Evolutionary conservation across 2,797 vertebrate species (phyloP).

Genomic region (Acrossocheilus wenchowensis): DNA sequence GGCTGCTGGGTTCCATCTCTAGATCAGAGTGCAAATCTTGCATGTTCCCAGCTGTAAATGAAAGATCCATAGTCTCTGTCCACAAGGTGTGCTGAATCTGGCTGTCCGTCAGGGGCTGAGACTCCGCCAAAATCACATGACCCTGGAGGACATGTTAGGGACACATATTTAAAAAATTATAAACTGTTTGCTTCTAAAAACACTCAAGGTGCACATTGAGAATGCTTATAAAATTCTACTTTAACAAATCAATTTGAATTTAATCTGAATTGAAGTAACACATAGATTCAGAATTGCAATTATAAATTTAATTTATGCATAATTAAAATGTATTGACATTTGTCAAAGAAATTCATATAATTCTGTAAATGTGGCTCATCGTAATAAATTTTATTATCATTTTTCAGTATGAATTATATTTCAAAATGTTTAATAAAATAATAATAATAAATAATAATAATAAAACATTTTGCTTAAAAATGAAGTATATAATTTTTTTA

Average conservation of each 20-base stretch:
- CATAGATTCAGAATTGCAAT: background rate
- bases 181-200: background rate
- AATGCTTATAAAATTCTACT: background rate
- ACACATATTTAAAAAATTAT: background rate
- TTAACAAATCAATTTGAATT: background rate
- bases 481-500: background rate
- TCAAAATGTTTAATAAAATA: background rate
- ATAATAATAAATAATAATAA: too few relatives aligned
- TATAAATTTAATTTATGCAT: background rate
- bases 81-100: slow-evolving; percentile 83
- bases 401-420: background rate
- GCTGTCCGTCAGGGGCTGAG: slow-evolving; percentile 81
- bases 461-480: background rate
- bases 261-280: background rate
- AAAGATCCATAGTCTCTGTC: slow-evolving; percentile 79
- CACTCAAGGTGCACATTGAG: background rate
- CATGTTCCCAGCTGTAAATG: slow-evolving; percentile 74
- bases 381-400: background rate
- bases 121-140: slow-evolving; percentile 86
- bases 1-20: slow-evolving; percentile 90
- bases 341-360: background rate
- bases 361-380: background rate
- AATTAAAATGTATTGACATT: background rate
- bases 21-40: slow-evolving; percentile 77
- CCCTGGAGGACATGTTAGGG: slow-evolving; percentile 72